Percentiles rank a stretch among this genome's conserved stretches.
phyloP scores from a whole-genome alignment of 2,888 invertebrate species.

The Cremastinae sp. region DNA sequence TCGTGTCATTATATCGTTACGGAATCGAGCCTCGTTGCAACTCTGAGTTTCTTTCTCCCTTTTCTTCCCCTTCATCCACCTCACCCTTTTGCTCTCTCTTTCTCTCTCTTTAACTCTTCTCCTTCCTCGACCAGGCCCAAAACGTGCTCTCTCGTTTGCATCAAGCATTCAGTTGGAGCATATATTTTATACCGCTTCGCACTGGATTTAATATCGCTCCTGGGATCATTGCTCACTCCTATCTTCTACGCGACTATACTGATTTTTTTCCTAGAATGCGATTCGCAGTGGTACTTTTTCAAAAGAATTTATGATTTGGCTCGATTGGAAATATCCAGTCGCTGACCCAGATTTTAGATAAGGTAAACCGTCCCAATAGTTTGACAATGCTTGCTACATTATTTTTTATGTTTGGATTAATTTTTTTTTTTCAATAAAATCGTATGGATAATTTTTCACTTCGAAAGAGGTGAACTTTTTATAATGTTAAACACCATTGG shows the following conservation, averaged over 20 bases:
- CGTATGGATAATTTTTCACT: no score
- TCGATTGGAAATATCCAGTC: no score
- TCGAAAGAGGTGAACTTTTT: no score
- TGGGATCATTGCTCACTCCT: constrained; percentile 5
- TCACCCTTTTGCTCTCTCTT: neutral
- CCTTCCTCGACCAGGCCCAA: constrained; percentile 3
- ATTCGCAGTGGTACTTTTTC: no score
- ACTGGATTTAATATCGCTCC: constrained; percentile 46
- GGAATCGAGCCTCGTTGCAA: constrained; percentile 61
- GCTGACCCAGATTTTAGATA: no score
- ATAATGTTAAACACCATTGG: no score
- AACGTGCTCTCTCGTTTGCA: constrained; percentile 14
- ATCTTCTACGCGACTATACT: constrained; percentile 13
- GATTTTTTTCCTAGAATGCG: neutral
- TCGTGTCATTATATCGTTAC: constrained; percentile 77
- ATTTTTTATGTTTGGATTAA: no score
- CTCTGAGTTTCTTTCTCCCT: constrained; percentile 38
- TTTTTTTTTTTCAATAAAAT: no score
- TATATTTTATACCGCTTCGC: constrained; percentile 48
- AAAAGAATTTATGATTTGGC: no score
- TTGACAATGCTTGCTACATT: no score
- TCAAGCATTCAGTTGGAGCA: constrained; percentile 32
- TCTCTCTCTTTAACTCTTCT: constrained; percentile 23
- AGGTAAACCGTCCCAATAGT: no score
- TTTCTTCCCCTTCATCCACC: no score